A percentile compares a stretch with the other conserved stretches of the same genome.
Evolutionary conservation across 2,888 invertebrate species (phyloP).

Genomic region (Ophonus ardosiacus): DNA sequence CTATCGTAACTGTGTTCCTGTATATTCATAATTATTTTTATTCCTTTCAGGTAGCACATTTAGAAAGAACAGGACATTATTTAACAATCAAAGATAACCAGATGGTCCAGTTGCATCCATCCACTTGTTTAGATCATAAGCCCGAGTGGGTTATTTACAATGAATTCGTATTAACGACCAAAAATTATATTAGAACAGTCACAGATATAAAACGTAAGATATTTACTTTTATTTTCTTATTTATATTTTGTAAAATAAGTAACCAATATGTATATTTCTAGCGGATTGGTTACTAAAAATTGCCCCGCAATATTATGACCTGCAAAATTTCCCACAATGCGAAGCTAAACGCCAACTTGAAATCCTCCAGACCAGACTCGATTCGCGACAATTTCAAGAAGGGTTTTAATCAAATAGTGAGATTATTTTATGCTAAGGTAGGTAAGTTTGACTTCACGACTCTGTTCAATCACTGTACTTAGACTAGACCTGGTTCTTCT

Average conservation of each 20-base stretch:
- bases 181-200: constrained; percentile 99
- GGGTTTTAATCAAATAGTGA: constrained; percentile 82
- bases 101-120: constrained; percentile 98
- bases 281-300: constrained; percentile 96
- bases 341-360: constrained; percentile 96
- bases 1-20: not conserved
- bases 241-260: not conserved
- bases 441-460: constrained; percentile 51
- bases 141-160: constrained; percentile 99
- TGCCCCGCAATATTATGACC: constrained; percentile 98
- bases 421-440: constrained; percentile 66
- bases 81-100: constrained; percentile 99
- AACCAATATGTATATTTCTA: constrained; percentile 71
- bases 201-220: constrained; percentile 98
- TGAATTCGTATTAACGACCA: constrained; percentile 99
- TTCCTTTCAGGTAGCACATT: constrained; percentile 87
- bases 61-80: constrained; percentile 98
- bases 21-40: not conserved
- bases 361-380: constrained; percentile 90
- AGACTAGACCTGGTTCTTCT: constrained; percentile 39
- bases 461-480: constrained; percentile 37
- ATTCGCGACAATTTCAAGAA: constrained; percentile 92
- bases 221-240: constrained; percentile 42
- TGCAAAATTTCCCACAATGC: constrained; percentile 98
- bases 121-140: constrained; percentile 99